Base-by-base conservation (phyloP, 2,888 invertebrate species). In the Microplitis deprimator region DNA sequence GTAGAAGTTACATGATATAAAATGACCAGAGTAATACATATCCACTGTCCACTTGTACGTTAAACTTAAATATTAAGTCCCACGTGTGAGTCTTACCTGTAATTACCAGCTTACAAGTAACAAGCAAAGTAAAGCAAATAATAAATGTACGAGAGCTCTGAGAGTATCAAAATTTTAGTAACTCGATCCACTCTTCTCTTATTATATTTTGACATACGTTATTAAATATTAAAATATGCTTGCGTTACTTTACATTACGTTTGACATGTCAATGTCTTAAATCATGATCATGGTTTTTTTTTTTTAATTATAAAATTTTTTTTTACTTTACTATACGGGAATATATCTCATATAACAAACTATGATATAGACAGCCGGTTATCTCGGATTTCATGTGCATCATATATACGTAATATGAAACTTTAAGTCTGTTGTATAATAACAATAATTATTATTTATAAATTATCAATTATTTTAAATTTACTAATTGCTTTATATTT, bases 401-500 rank as follows among this genome's bases (percentile, higher is more conserved):
- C 50, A 64, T 64, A 74, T 68, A 60, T 62, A 13, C 67, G 73
- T 73, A 60, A 60, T 59, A 71, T 10, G 50, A 50, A 8, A 50
- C 50, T 50, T 50, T 50, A 50, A 13, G 41, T 50, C 50, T 13
- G 50, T 50, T 50, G 50, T 50, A 50, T 50, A 50, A 50, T 50
- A 50, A 50, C 13, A 50, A 10, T 50, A 50, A 50, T 50, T 10
- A 50, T 50, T 50, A 50, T 50, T 4, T 50, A 13, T 50, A 13
- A 13, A 50, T 8, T 50, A 13, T 13, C 13, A 50, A 50, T 10
- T 50, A 50, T 50, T 50, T 29, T 29, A 4, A 29, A 29, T 29
- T 29, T 29, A 29, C 29, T 29, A 29, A 29, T 29, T 29, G 29
- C 29, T 29, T 29, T 29, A 29, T 29, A 29, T 29, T 29, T 29